Evolutionary conservation across 2,888 invertebrate species (phyloP).

Genomic region (Drosophila fulvimacula): DNA sequence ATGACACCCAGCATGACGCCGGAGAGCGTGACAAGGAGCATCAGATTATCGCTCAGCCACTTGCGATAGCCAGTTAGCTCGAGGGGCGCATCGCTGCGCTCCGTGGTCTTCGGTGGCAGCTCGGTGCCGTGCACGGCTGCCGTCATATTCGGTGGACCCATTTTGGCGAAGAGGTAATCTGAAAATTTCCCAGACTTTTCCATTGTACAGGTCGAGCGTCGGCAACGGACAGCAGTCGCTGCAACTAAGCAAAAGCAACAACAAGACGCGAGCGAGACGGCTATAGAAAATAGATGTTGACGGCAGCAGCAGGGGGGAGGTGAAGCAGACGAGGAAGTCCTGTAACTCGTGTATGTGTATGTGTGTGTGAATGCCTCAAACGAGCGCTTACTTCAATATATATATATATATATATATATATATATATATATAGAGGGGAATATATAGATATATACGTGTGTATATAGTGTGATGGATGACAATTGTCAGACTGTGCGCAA

Average conservation of each 20-base stretch:
- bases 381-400: conserved; percentile 5
- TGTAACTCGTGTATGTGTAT: conserved; percentile 3
- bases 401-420: conserved; percentile 3
- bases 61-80: conserved; percentile 88
- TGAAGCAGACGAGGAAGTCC: conserved; percentile 3
- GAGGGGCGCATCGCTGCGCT: conserved; percentile 87
- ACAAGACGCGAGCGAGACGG: conserved; percentile 29
- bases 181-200: conserved; percentile 89
- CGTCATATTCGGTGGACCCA: conserved; percentile 88
- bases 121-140: conserved; percentile 85
- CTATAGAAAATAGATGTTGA: conserved; percentile 16
- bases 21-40: conserved; percentile 91
- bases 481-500: conserved; percentile 22
- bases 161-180: conserved; percentile 93
- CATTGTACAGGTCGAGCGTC: conserved; percentile 83
- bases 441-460: background rate
- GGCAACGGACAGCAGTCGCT: conserved; percentile 27
- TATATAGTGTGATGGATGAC: conserved; percentile 11
- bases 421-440: background rate
- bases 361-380: background rate
- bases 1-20: conserved; percentile 92
- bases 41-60: conserved; percentile 91
- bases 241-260: conserved; percentile 35
- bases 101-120: conserved; percentile 86
- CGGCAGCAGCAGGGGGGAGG: background rate